Evolutionary conservation across 2,113 vertebrate genomes (phyloP), one percentile per base, ranked within the genome.

Genomic region (Notarius quadriscutis): DNA sequence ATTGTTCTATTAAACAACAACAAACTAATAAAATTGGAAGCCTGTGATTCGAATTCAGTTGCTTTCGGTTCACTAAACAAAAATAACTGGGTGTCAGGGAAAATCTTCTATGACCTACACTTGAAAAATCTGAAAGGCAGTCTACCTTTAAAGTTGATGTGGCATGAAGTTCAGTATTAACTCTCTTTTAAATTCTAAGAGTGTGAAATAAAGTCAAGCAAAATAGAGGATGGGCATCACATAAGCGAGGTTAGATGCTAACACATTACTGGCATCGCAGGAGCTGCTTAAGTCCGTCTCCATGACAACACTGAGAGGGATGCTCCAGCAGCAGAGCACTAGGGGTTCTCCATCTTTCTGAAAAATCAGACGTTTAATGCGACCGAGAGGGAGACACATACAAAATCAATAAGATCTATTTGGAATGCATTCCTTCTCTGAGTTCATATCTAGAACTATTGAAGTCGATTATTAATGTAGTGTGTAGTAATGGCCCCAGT

Each of bases 231-330:
- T 72, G 57, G 22, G 77, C 15, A 67, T 79, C 74, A 79, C 50
- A 86, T 85, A 85, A 75, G 84, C 12, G 9, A 63, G 41, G 17
- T 48, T 84, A 58, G 81, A 67, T 87, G 71, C 85, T 25, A 87
- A 84, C 82, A 87, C 75, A 87, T 82, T 81, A 81, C 58, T 81
- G 67, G 58, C 63, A 78, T 74, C 41, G 65, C 81, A 72, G 82
- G 88, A 87, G 75, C 86, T 78, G 89, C 85, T 87, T 87, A 85
- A 85, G 78, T 89, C 83, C 86, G 89, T 89, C 86, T 30, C 86
- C 71, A 89, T 89, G 86, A 87, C 89, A 86, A 89, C 86, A 81
- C 77, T 53, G 88, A 84, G 87, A 55, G 18, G 74, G 81, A 71
- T 27, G 51, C 79, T 86, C 81, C 57, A 71, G 71, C 17, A 81